Evolutionary conservation across 2,797 vertebrate genomes (phyloP).

Genomic region (Crenichthys baileyi): DNA sequence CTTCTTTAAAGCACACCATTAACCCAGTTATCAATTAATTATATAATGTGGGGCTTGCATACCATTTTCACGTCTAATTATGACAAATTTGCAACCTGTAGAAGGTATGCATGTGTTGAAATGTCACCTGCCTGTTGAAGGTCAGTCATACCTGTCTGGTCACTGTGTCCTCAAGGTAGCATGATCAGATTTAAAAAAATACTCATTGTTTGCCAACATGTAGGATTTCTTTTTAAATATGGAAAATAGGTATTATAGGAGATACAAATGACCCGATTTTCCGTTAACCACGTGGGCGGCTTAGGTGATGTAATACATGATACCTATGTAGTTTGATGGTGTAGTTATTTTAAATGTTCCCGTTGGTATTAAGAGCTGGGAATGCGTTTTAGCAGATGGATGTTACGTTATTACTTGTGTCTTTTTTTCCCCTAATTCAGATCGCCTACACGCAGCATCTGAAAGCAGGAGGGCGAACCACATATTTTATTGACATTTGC

Average conservation of each 20-base stretch:
- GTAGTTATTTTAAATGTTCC: too few species aligned
- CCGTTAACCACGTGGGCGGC: constrained; percentile 57
- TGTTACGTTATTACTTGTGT: too few species aligned
- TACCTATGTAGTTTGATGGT: not conserved
- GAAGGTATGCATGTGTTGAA: not conserved
- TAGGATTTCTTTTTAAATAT: not conserved
- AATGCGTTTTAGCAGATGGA: not conserved
- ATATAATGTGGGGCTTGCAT: accelerated
- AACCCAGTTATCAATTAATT: not conserved
- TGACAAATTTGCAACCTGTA: not conserved
- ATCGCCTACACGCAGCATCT: not conserved
- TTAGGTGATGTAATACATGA: constrained; percentile 11
- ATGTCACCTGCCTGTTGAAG: constrained; percentile 59
- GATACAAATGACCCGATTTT: constrained; percentile 51
- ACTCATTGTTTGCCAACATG: not conserved
- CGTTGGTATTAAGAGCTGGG: not conserved
- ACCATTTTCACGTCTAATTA: not conserved
- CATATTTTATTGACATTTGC: not conserved
- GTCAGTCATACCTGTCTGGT: constrained; percentile 43
- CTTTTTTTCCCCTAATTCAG: not conserved
- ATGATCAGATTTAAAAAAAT: not conserved
- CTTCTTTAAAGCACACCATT: not conserved
- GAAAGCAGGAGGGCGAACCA: not conserved
- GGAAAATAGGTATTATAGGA: not conserved
- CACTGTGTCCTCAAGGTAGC: constrained; percentile 7